Conservation (phyloP, 2,888 invertebrate genomes). For the Amaurobius ferox region DNA sequence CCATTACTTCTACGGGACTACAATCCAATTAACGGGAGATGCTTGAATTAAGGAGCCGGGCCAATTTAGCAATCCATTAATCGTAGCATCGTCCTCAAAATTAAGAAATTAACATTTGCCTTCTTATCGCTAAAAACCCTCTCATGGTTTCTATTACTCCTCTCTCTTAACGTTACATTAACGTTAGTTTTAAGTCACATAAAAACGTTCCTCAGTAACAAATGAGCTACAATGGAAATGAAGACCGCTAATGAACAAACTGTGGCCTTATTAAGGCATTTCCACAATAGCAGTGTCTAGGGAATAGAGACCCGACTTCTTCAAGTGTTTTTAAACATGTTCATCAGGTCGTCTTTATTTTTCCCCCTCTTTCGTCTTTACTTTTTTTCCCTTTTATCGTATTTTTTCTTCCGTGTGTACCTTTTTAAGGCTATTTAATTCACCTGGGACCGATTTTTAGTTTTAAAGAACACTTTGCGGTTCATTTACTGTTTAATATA, state of each 20-base stretch:
- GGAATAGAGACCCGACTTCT: conserved; percentile 29
- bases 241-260: conserved; percentile 66
- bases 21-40: conserved; percentile 6
- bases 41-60: conserved; percentile 5
- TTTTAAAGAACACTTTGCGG: conserved; percentile 71
- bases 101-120: conserved; percentile 14
- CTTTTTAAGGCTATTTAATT: conserved; percentile 59
- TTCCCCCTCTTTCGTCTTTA: conserved; percentile 34
- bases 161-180: conserved; percentile 1
- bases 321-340: conserved; percentile 61
- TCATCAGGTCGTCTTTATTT: conserved; percentile 69
- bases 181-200: conserved; percentile 14
- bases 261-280: conserved; percentile 51
- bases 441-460: conserved; percentile 69
- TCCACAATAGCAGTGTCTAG: conserved; percentile 23
- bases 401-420: conserved; percentile 15
- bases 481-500: conserved; percentile 72
- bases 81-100: conserved; percentile 6
- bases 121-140: background rate
- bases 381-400: conserved; percentile 34
- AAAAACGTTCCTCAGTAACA: conserved; percentile 37
- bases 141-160: background rate
- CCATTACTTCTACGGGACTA: background rate
- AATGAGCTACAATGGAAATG: conserved; percentile 65
- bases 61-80: conserved; percentile 7